A percentile compares a stretch with the other conserved stretches of the same genome.
These are phyloP conservation scores for Lota lota DNA, from an alignment of 2,113 vertebrate species.

Conservation along the genomic window DNA sequence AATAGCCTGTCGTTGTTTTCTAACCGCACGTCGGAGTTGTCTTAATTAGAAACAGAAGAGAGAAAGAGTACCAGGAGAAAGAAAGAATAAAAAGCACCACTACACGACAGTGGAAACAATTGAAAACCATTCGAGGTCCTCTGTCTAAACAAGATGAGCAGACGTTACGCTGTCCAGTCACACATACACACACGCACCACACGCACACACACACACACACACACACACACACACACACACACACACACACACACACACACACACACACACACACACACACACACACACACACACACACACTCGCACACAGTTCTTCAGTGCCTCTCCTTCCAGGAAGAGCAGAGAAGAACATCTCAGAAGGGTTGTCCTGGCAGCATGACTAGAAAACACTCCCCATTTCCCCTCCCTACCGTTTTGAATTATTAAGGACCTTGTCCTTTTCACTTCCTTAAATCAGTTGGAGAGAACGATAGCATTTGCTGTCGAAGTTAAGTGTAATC, in stretches of 20 bases:
- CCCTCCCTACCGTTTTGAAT: conserved; percentile 59
- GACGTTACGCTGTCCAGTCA: neutral
- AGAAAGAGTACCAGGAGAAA: conserved; percentile 23
- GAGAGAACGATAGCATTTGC: conserved; percentile 23
- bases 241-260: too few relatives aligned
- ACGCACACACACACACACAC: too few relatives aligned
- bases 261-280: too few relatives aligned
- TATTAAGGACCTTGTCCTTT: conserved; percentile 47
- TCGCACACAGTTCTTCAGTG: too few relatives aligned
- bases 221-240: too few relatives aligned
- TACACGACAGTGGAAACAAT: neutral
- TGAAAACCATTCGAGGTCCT: conserved; percentile 24
- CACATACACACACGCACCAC: too few relatives aligned
- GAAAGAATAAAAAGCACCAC: too few relatives aligned
- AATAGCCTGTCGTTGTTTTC: conserved; percentile 23
- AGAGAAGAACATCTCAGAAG: neutral
- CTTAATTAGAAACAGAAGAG: conserved; percentile 61
- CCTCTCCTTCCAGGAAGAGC: neutral
- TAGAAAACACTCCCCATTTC: conserved; percentile 31
- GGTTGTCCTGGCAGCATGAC: conserved; percentile 20
- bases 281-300: too few relatives aligned
- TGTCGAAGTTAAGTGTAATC: conserved; percentile 26
- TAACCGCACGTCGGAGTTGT: conserved; percentile 33
- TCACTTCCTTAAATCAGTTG: conserved; percentile 27
- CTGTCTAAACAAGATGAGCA: conserved; percentile 32